These are phyloP conservation scores for Lineus longissimus DNA, from an alignment of 1,140 invertebrate genomes.

Conservation along the genomic window DNA sequence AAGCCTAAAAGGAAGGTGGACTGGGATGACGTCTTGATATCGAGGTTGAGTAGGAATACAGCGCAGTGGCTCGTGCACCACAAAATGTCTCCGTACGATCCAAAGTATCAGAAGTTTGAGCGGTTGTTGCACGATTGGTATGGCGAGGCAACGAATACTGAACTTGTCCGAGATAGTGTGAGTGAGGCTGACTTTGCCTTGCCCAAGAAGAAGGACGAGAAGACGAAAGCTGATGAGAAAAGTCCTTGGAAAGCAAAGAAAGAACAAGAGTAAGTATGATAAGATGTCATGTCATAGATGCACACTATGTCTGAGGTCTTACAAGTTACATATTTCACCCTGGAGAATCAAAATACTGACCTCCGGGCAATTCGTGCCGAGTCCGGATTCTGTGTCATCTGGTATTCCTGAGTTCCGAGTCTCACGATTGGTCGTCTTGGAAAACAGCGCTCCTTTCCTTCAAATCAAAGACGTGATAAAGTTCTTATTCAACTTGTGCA, in stretches of 20 bases:
- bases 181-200: constrained; percentile 27
- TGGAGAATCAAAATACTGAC: too few relatives aligned
- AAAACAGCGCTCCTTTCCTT: too few relatives aligned
- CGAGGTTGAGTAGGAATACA: constrained; percentile 35
- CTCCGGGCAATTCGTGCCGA: too few relatives aligned
- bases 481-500: too few relatives aligned
- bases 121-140: constrained; percentile 36
- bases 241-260: constrained; percentile 4
- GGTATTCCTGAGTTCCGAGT: too few relatives aligned
- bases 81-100: constrained; percentile 21
- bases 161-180: constrained; percentile 35
- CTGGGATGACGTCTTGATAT: constrained; percentile 47
- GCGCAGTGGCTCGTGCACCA: constrained; percentile 47
- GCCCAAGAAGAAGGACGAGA: neutral
- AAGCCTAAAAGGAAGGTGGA: constrained; percentile 25
- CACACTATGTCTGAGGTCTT: too few relatives aligned
- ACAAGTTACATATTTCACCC: too few relatives aligned
- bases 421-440: too few relatives aligned
- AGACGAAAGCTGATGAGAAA: neutral
- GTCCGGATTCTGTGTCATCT: too few relatives aligned
- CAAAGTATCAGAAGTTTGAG: constrained; percentile 26
- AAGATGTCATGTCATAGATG: too few relatives aligned
- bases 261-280: too few relatives aligned
- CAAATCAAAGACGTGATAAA: too few relatives aligned
- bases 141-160: constrained; percentile 33